Evolutionary conservation across 2,113 vertebrate species (phyloP), one percentile per base, ranked within the genome.

Genomic region (Alces alces): DNA sequence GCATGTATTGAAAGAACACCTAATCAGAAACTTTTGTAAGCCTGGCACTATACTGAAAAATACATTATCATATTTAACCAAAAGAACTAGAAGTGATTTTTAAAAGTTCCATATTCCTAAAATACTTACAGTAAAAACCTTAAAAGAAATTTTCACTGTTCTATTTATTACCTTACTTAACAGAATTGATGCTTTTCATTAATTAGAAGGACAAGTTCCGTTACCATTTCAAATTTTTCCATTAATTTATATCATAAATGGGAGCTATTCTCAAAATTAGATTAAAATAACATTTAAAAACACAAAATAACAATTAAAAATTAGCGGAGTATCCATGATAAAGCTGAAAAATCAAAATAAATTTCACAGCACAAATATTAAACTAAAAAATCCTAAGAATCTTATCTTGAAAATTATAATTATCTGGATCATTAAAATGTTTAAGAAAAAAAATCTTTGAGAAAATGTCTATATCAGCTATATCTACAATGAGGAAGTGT

Each of bases 351-450:
- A 61, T 82, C 82, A 86, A 91, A 94, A 94, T 70, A 90, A 54
- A 86, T 73, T 87, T 91, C 28, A 36, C 16, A 84, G 12, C 50
- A 73, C 17, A 61, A 94, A 36, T 58, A 57, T 25, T 76, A 79
- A 86, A 61, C 4, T 11, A 7, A 93, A 39, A 90, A 58, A 86
- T 86, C 23, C 36, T 80, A 50, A 94, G n/a, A 55, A 55, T 64
- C n/a, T 93, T 87, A 87, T 78, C 84, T 94, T 91, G 87, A 94
- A 93, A 87, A 94, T 7, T 89, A 1, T 54, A 70, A 94, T 54
- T 87, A 87, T 45, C n/a, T 94, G 54, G 16, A 58, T 91, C n/a
- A 73, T 54, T 87, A 45, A 73, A 82, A 73, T 70, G 60, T 87
- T 25, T 60, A 50, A 87, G n/a, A 55, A 91, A 66, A 80, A 45